These are phyloP conservation scores for Hydrotaea diabolus DNA, from an alignment of 2,888 invertebrate genomes.

Conservation along the genomic window DNA sequence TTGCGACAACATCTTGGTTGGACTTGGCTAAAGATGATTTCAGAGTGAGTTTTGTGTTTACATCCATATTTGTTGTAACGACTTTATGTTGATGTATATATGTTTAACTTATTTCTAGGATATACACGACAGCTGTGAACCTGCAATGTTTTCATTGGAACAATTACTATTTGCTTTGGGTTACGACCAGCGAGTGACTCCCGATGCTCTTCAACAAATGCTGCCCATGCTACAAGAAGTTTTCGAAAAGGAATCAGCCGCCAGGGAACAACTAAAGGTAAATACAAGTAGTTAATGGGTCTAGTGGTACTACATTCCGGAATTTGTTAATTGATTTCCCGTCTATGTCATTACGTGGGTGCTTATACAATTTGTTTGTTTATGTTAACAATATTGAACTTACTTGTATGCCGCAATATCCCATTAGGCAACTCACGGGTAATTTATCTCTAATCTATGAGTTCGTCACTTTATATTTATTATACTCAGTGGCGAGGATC, in stretches of 20 bases:
- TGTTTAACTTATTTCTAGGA: conserved; percentile 82
- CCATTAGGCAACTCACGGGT: no score
- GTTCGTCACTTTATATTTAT: no score
- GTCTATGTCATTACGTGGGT: no score
- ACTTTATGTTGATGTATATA: not conserved
- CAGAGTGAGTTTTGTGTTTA: conserved; percentile 81
- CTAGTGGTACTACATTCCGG: no score
- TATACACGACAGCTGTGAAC: conserved; percentile 91
- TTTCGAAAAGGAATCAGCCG: conserved; percentile 84
- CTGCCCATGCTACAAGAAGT: conserved; percentile 83
- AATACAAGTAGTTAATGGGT: not conserved
- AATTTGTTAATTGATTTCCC: no score
- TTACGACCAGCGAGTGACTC: conserved; percentile 84
- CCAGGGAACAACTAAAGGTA: conserved; percentile 84
- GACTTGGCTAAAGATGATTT: conserved; percentile 87
- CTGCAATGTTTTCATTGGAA: conserved; percentile 94
- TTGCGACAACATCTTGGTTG: conserved; percentile 91
- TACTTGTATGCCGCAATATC: no score
- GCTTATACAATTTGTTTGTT: no score
- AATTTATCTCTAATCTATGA: no score
- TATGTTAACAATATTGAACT: no score
- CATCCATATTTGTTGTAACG: no score
- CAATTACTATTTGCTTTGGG: conserved; percentile 89
- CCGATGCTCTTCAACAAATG: conserved; percentile 85
- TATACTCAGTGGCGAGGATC: no score